Conservation (phyloP, 2,797 vertebrate species). For the Chaetodon trifasciatus region DNA sequence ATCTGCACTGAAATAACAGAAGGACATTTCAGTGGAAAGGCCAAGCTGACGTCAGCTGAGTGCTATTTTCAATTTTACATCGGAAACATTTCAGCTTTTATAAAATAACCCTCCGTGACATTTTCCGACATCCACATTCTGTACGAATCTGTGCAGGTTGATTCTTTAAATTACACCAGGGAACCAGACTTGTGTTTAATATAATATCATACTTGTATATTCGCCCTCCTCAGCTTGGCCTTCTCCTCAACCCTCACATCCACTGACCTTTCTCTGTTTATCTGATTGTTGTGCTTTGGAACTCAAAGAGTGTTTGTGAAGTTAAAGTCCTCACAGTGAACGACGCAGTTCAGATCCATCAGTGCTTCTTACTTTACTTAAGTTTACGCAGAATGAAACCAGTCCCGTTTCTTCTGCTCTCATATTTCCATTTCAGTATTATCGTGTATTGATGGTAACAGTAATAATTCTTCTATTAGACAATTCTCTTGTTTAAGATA, state of each 20-base stretch:
- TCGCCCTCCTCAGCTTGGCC: neutral
- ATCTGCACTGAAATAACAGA: constrained; percentile 7
- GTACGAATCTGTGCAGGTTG: neutral
- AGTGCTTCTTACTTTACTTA: neutral
- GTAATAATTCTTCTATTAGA: neutral
- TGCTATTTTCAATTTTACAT: neutral
- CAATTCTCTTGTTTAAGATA: neutral
- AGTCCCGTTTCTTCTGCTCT: too few relatives aligned
- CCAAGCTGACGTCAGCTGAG: constrained; percentile 26
- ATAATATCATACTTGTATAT: neutral
- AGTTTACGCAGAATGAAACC: too few relatives aligned
- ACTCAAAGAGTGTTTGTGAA: neutral
- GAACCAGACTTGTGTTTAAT: neutral
- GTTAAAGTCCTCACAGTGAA: neutral
- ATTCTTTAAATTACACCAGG: neutral
- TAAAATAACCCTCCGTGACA: constrained; percentile 3
- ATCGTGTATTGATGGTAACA: neutral
- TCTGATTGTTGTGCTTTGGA: neutral
- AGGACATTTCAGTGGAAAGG: constrained; percentile 19
- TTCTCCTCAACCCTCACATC: neutral
- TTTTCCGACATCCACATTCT: neutral
- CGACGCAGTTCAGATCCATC: neutral
- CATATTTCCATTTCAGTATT: neutral
- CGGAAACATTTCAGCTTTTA: neutral
- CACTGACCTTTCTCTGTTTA: constrained; percentile 31